A percentile compares a stretch with the other conserved stretches of the same genome.
phyloP scores from a whole-genome alignment of 2,113 vertebrate genomes.

The Lota lota region DNA sequence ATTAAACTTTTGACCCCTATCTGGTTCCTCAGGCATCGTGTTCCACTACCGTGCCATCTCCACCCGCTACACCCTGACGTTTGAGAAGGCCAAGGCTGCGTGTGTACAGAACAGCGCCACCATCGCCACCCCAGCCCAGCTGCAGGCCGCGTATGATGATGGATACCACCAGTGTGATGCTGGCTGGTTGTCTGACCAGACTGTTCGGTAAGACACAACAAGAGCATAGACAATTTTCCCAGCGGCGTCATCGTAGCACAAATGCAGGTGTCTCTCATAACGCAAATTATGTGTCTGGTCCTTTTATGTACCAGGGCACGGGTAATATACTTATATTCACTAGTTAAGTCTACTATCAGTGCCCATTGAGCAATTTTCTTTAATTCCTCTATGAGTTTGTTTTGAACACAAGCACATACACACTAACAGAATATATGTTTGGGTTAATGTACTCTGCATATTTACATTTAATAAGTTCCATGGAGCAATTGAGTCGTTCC shows the following conservation, averaged over 20 bases:
- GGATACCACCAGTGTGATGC: slow-evolving; percentile 97
- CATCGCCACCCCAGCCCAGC: slow-evolving; percentile 90
- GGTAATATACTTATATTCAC: too few relatives aligned
- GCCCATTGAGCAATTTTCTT: too few relatives aligned
- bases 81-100: slow-evolving; percentile 87
- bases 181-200: slow-evolving; percentile 96
- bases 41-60: slow-evolving; percentile 96
- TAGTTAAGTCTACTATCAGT: too few relatives aligned
- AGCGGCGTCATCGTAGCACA: not conserved
- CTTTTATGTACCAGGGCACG: too few relatives aligned
- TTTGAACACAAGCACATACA: too few relatives aligned
- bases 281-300: too few relatives aligned
- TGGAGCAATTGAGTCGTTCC: too few relatives aligned
- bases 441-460: too few relatives aligned
- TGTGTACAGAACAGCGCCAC: slow-evolving; percentile 89
- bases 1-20: not conserved
- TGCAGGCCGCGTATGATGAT: slow-evolving; percentile 93
- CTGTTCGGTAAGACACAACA: slow-evolving; percentile 80
- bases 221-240: not conserved
- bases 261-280: not conserved
- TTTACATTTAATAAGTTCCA: too few relatives aligned
- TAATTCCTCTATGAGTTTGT: too few relatives aligned
- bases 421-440: too few relatives aligned
- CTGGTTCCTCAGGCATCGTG: slow-evolving; percentile 78
- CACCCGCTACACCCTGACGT: slow-evolving; percentile 90